Evolutionary conservation across 2,113 vertebrate genomes (phyloP), one percentile per base, ranked within the genome.

Genomic region (Chascanopsetta lugubris): DNA sequence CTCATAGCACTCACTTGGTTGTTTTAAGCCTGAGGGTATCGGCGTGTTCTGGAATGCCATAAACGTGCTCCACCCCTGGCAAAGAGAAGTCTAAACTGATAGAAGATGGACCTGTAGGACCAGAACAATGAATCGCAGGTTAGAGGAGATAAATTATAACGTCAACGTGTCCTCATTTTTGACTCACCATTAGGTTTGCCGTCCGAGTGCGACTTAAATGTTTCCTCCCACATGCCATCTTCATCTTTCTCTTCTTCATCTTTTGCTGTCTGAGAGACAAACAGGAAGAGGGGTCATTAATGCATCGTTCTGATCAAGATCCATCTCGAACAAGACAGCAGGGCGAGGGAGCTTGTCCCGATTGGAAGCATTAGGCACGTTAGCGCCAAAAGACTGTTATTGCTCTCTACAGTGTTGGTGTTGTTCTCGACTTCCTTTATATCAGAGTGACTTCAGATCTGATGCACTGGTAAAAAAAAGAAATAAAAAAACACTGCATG

Each of bases 21-120:
- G 92, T 94, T 83, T 94, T 95, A 3, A 98, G 93, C 50, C 92
- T 89, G 42, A 97, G 90, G 32, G 25, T 90, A 10, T 98, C 96
- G 1, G 94, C 96, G 1, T 98, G 96, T 79, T 97, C 96, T 0
- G 96, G 96, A 67, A 98, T 96, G n/a, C 96, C 96, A 2, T 97
- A 98, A 0, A 98, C 93, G 1, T 97, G 92, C 49, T 97, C 96
- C 26, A 98, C 93, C 3, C 94, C 94, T 0, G 96, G 96, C 53
- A 97, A 74, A 0, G 96, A 97, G 69, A 98, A 97, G 72, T 97
- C 96, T 78, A 98, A 90, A 67, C 96, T 95, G 58, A 98, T 69
- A 4, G 96, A 94, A 0, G 91, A 90, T 22, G 96, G 96, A 20
- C 96, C 96, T 97, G 82, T 1, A 48, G 71, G 34, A 20, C 6